Evolutionary conservation across 2,797 vertebrate species (phyloP).

Genomic region (Myiotriccus ornatus): DNA sequence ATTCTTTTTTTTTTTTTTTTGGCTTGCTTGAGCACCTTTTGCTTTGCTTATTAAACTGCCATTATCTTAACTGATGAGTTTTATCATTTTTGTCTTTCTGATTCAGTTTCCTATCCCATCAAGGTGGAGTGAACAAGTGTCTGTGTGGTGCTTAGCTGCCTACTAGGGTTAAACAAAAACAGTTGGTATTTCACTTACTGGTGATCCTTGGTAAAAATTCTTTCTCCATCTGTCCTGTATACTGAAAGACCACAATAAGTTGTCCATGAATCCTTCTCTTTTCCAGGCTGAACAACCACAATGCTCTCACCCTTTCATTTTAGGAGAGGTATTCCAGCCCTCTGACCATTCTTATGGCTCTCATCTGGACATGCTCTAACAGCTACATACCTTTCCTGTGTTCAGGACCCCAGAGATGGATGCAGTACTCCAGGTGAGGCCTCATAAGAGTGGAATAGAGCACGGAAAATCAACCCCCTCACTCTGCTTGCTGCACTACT

Average conservation of each 20-base stretch:
- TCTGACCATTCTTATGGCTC: background rate
- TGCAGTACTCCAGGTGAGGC: background rate
- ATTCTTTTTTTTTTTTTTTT: background rate
- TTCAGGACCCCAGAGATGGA: fast-evolving
- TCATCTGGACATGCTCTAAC: background rate
- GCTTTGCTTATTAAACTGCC: background rate
- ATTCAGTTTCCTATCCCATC: background rate
- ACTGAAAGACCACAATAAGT: background rate
- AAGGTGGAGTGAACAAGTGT: background rate
- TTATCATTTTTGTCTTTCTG: background rate
- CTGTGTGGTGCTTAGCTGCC: background rate
- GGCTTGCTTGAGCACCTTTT: background rate
- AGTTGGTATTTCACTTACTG: background rate
- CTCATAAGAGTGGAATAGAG: background rate
- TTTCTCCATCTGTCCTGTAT: background rate
- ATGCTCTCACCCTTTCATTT: background rate
- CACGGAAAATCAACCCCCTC: background rate
- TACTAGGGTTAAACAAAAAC: background rate
- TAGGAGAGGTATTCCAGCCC: background rate
- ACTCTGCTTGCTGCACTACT: background rate
- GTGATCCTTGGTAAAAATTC: background rate
- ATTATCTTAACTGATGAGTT: background rate
- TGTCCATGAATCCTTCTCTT: background rate
- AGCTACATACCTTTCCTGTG: fast-evolving
- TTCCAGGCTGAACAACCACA: background rate